Base-by-base conservation (phyloP, 2,888 invertebrate species). In the Drosophila kanekoi region DNA sequence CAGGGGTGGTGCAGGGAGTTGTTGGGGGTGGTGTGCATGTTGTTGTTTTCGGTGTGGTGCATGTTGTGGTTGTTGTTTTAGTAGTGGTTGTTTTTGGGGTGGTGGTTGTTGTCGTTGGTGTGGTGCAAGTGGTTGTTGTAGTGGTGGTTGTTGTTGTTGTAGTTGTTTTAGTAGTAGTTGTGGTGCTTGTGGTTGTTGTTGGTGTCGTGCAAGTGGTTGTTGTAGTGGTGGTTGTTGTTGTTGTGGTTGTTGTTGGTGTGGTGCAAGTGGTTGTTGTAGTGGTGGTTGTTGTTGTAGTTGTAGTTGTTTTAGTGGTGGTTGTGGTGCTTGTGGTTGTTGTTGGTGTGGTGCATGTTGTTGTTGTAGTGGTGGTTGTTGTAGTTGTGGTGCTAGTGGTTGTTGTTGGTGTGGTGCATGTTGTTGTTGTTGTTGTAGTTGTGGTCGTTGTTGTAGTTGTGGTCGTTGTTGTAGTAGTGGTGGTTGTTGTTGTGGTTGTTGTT, bases 71-170 rank as follows among this genome's bases (percentile, higher is more conserved):
- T 32, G n/a, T n/a, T n/a, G n/a, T n/a, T n/a, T n/a, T n/a, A n/a
- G n/a, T 2, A 18, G 18, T 18, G 2, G 37, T 37, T 37, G 37
- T 0, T n/a, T 13, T 4, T 13, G 57, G 28, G 32, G 48, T 58
- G 1, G 13, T 33, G 5, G 32, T 4, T 10, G n/a, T 23, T 4
- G 16, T 37, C 0, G 38, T 57, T 1, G 53, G 35, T 18, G 18
- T 18, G 18, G 18, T 18, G 18, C 18, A 18, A n/a, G n/a, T 43
- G 1, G 56, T 5, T 14, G 57, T 58, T 14, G 57, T 48, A 0
- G 57, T 38, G 3, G 40, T 48, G n/a, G 45, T 28, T 10, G 58
- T 20, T 1, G 18, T 23, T 5, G 48, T 48, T 16, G 47, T 40
- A 11, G 58, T 10, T 9, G 18, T 14, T 0, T 11, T 5, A 0